Conservation (phyloP, 2,888 invertebrate genomes). For the Ischnus inquisitorius region DNA sequence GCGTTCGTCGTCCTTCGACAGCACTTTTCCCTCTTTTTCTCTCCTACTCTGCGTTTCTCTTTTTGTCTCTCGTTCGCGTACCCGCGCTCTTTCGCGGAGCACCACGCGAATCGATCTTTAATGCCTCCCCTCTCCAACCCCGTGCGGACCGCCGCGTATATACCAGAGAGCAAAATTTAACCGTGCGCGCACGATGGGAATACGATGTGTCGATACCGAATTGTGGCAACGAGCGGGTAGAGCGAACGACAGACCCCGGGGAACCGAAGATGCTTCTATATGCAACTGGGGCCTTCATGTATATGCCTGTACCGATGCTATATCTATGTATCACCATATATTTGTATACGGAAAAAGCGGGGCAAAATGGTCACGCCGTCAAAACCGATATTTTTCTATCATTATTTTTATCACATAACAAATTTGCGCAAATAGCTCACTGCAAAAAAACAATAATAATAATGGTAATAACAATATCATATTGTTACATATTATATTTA, state of each 20-base stretch:
- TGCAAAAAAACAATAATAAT: too few relatives aligned
- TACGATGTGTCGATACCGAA: conserved; percentile 62
- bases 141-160: conserved; percentile 22
- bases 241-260: conserved; percentile 43
- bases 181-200: conserved; percentile 45
- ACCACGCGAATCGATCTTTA: conserved; percentile 67
- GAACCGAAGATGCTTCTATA: conserved; percentile 65
- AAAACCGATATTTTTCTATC: too few relatives aligned
- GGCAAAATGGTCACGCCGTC: too few relatives aligned
- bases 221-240: conserved; percentile 58
- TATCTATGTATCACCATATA: too few relatives aligned
- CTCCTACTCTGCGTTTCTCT: neutral
- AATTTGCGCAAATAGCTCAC: too few relatives aligned
- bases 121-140: conserved; percentile 45
- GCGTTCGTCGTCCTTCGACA: conserved; percentile 38
- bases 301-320: neutral
- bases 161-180: conserved; percentile 59
- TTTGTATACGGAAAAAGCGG: too few relatives aligned
- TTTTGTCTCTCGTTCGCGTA: conserved; percentile 41
- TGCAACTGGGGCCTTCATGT: conserved; percentile 52
- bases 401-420: too few relatives aligned
- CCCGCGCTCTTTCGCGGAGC: conserved; percentile 45
- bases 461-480: too few relatives aligned
- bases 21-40: neutral
- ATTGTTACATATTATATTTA: too few relatives aligned